Conservation (phyloP, 2,113 vertebrate species). For the Axis porcinus region DNA sequence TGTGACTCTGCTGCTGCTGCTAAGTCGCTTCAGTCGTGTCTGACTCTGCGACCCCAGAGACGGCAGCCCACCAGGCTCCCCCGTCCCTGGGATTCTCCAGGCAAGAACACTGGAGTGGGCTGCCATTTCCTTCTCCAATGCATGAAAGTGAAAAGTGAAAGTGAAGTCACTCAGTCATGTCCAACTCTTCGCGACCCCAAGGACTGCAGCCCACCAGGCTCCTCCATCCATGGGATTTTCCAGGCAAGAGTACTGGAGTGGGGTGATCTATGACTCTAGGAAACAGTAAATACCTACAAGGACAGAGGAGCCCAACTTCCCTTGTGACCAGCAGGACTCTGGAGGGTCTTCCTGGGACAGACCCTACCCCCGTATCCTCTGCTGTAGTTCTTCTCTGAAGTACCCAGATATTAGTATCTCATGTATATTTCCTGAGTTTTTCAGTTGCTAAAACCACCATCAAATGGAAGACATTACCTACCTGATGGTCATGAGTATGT, state of each 20-base stretch:
- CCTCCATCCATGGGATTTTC: rapidly evolving
- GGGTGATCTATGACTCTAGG: neutral
- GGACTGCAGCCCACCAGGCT: neutral
- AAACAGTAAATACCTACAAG: neutral
- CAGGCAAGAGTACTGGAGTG: neutral
- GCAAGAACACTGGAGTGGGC: neutral
- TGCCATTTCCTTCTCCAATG: neutral
- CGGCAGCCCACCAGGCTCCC: neutral
- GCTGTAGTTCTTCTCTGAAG: neutral
- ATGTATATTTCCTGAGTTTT: neutral
- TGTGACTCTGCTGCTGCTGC: neutral
- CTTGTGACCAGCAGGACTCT: neutral
- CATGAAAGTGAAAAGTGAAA: neutral
- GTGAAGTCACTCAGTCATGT: rapidly evolving
- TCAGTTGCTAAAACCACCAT: neutral
- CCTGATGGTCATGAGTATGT: neutral
- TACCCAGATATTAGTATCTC: neutral
- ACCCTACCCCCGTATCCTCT: neutral
- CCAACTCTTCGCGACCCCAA: rapidly evolving
- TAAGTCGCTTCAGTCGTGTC: rapidly evolving
- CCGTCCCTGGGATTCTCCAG: neutral
- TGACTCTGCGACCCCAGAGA: rapidly evolving
- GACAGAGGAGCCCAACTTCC: neutral
- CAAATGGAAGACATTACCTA: neutral
- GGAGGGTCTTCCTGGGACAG: neutral